These are phyloP conservation scores for Etheostoma nigrum DNA, from an alignment of 2,797 vertebrate species.

Conservation along the genomic window DNA sequence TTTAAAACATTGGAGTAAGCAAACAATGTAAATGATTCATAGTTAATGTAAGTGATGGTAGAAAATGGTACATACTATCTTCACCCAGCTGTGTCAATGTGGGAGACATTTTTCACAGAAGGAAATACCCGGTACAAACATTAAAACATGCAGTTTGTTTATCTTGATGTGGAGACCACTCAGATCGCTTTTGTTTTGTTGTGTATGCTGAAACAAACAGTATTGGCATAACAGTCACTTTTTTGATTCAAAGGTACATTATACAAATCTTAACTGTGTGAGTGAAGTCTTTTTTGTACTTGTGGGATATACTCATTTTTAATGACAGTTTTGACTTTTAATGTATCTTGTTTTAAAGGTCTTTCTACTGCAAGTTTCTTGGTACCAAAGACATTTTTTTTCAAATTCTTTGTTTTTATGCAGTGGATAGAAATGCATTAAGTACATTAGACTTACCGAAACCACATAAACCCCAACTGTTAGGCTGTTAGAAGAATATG, in stretches of 20 bases:
- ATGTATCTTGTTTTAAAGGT: neutral
- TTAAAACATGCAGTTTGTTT: slow-evolving; percentile 10
- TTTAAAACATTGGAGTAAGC: slow-evolving; percentile 4
- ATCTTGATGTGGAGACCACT: slow-evolving; percentile 18
- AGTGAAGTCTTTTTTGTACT: slow-evolving; percentile 3
- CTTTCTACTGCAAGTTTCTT: neutral
- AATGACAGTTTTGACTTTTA: slow-evolving; percentile 6
- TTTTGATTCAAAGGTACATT: slow-evolving; percentile 51
- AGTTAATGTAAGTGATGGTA: slow-evolving; percentile 70
- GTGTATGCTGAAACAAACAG: slow-evolving; percentile 34
- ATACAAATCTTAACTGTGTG: slow-evolving; percentile 35
- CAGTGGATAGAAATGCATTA: neutral
- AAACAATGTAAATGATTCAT: slow-evolving; percentile 44
- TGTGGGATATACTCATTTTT: slow-evolving; percentile 16
- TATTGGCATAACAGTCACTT: slow-evolving; percentile 53
- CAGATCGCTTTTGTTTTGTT: slow-evolving; percentile 6
- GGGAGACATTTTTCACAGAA: slow-evolving; percentile 20
- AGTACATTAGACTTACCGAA: slow-evolving; percentile 8
- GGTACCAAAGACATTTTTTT: slow-evolving; percentile 46
- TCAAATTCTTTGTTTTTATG: slow-evolving; percentile 1
- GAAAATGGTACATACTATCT: slow-evolving; percentile 31
- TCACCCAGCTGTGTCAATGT: neutral
- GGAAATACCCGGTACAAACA: slow-evolving; percentile 26
- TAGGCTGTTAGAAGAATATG: neutral
- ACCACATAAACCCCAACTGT: neutral